Base-by-base conservation (phyloP, 2,797 vertebrate species). In the Eidolon dupreanum region DNA sequence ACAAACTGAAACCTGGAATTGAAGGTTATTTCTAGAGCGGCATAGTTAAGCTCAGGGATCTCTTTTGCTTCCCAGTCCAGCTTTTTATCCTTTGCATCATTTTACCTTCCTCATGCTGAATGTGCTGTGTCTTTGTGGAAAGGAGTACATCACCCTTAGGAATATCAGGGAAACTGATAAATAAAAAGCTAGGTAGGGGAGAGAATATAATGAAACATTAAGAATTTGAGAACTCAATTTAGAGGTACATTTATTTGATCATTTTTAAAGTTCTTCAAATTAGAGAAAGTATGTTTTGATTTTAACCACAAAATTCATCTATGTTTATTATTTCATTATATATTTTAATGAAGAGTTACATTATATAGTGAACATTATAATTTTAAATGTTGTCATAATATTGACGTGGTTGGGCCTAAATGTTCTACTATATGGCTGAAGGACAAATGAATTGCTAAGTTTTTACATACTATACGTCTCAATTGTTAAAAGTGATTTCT, bases 221-320 rank as follows among this genome's bases (percentile, higher is more conserved):
- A 83, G 74, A 84, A 88, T 71, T 75, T 78, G 78, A 83, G 19
- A 83, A 88, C 19, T 77, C 8, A 22, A 2, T 88, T 91, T 87
- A 55, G 3, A 79, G 53, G 3, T 49, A 79, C 2, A 33, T 79
- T 59, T 55, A 41, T 53, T 81, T 71, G 24, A 66, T 49, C 22
- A 70, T 77, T 74, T 66, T 73, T 41, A 57, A 75, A 61, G 8
- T 86, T 84, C 16, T 88, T 71, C 11, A n/a, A 75, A 59, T 90
- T 87, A 95, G 26, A 79, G 70, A 89, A 73, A 74, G 5, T 1
- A 1, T 51, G 8, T 75, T 93, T 89, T 53, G 17, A 78, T 74
- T 81, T 93, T 96, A 81, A 90, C 41, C 36, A 70, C n/a, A 85
- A 41, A 94, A 63, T 43, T 41, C 49, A 59, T 66, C 16, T 49